Percentiles rank a stretch among this genome's conserved stretches.
Conservation (phyloP, 2,797 vertebrate genomes). For the Coregonus sp. region DNA sequence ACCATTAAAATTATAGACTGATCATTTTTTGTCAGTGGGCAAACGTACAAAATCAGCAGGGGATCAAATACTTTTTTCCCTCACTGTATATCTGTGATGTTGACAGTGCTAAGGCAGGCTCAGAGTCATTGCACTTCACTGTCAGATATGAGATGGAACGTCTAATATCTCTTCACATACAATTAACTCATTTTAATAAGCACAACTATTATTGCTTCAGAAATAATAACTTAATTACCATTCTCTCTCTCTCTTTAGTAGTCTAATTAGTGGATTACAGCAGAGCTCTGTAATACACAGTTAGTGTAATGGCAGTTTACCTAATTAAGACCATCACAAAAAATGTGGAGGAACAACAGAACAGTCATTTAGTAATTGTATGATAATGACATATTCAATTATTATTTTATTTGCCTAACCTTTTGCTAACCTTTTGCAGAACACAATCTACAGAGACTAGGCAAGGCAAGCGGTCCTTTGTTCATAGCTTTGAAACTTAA, state of each 20-base stretch:
- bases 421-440: slow-evolving; percentile 42
- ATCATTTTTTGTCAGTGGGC: too few relatives aligned
- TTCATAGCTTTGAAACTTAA: slow-evolving; percentile 41
- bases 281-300: slow-evolving; percentile 73
- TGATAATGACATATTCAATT: slow-evolving; percentile 67
- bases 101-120: background rate
- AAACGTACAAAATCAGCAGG: too few relatives aligned
- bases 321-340: slow-evolving; percentile 67
- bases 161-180: slow-evolving; percentile 43
- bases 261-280: slow-evolving; percentile 71
- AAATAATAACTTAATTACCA: slow-evolving; percentile 69
- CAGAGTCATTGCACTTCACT: background rate
- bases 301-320: slow-evolving; percentile 72
- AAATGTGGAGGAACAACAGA: slow-evolving; percentile 42
- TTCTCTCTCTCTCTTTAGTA: slow-evolving; percentile 45
- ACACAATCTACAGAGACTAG: slow-evolving; percentile 1
- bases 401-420: slow-evolving; percentile 56
- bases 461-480: slow-evolving; percentile 11
- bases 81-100: slow-evolving; percentile 31
- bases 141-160: background rate
- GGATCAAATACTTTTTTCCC: too few relatives aligned
- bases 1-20: too few relatives aligned
- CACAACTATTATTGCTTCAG: slow-evolving; percentile 58
- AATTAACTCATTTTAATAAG: slow-evolving; percentile 14
- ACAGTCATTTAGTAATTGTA: slow-evolving; percentile 63